Evolutionary conservation across 2,888 invertebrate genomes (phyloP).

Genomic region (Drosophila hawaiiensis): DNA sequence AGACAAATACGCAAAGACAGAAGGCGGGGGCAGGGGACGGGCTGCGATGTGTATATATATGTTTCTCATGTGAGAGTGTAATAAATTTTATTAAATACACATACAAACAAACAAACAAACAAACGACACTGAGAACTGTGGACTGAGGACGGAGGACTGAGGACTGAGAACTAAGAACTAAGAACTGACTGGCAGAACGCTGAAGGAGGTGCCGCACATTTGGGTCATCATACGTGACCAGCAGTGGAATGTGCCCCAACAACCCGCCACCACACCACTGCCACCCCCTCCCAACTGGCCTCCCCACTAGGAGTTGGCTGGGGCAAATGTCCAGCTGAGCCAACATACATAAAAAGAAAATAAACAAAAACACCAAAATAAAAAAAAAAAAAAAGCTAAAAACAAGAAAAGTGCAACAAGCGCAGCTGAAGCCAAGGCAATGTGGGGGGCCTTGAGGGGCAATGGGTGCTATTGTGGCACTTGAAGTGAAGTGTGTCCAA

Average conservation of each 20-base stretch:
- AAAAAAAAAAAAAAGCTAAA: slow-evolving; percentile 11
- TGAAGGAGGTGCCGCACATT: slow-evolving; percentile 47
- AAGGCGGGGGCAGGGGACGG: neutral
- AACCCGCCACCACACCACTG: neutral
- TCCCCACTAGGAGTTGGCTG: neutral
- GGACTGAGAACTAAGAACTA: neutral
- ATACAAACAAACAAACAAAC: slow-evolving; percentile 48
- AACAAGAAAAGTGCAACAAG: slow-evolving; percentile 57
- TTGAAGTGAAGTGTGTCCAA: slow-evolving; percentile 67
- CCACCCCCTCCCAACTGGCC: neutral
- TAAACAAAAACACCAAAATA: slow-evolving; percentile 37
- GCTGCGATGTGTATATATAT: slow-evolving; percentile 2
- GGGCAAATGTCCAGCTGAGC: slow-evolving; percentile 66
- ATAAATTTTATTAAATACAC: slow-evolving; percentile 78
- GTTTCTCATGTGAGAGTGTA: slow-evolving; percentile 70
- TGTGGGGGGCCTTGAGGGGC: neutral
- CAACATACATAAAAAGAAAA: slow-evolving; percentile 65
- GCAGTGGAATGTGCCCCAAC: slow-evolving; percentile 55
- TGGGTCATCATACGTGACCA: slow-evolving; percentile 78
- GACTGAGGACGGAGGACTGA: neutral
- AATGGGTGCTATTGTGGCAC: neutral
- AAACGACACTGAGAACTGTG: slow-evolving; percentile 26
- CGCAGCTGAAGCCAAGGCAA: slow-evolving; percentile 27
- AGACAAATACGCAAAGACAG: slow-evolving; percentile 66
- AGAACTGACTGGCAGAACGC: neutral